A percentile compares a stretch with the other conserved stretches of the same genome.
These are phyloP conservation scores for Onychomys arenicola DNA, from an alignment of 2,797 vertebrate genomes.

Conservation along the genomic window DNA sequence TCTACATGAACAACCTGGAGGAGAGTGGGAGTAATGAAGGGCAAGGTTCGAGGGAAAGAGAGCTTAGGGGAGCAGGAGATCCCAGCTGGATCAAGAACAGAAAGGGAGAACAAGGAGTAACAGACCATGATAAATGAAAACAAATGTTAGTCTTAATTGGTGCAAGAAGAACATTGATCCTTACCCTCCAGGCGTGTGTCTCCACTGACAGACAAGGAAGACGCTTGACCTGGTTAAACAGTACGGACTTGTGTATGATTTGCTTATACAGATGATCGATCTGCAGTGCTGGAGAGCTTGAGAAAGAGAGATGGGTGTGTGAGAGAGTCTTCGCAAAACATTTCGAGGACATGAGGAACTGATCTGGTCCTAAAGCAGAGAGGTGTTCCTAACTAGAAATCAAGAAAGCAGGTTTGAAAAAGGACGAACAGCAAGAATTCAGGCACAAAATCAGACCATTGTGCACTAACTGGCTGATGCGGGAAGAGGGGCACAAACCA, in stretches of 20 bases:
- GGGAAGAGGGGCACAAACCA: not conserved
- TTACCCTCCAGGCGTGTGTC: not conserved
- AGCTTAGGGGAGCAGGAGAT: too few relatives aligned
- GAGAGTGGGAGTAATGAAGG: too few relatives aligned
- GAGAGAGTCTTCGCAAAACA: not conserved
- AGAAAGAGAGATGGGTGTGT: not conserved
- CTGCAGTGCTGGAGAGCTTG: not conserved
- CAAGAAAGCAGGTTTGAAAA: not conserved
- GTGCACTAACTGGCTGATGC: not conserved
- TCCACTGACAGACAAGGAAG: not conserved
- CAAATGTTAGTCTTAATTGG: slow-evolving; percentile 24
- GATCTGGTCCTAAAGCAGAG: not conserved
- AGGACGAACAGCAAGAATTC: not conserved
- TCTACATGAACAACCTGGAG: too few relatives aligned
- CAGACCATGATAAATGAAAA: too few relatives aligned
- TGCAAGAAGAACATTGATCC: slow-evolving; percentile 1
- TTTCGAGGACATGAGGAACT: not conserved
- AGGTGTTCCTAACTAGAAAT: not conserved
- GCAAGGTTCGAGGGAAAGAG: too few relatives aligned
- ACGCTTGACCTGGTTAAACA: slow-evolving; percentile 23
- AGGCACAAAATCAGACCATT: not conserved
- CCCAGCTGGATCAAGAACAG: too few relatives aligned
- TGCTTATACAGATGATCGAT: not conserved
- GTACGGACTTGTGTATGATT: not conserved
- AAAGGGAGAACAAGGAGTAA: too few relatives aligned